Conservation (phyloP, 2,797 vertebrate species). For the Psittacula echo region DNA sequence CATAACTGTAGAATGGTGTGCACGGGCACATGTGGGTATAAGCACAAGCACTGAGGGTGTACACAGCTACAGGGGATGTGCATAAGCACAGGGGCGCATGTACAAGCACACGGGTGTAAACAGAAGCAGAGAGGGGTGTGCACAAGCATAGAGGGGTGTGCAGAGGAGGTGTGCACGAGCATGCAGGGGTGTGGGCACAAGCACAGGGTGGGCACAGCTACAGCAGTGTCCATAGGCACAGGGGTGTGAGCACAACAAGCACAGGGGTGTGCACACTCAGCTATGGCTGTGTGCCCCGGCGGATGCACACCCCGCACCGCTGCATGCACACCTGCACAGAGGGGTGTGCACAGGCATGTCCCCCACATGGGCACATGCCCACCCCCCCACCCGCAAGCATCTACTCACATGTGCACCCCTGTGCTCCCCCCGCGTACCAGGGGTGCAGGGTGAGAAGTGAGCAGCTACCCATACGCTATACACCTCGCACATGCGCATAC, state of each 20-base stretch:
- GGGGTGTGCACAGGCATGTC: accelerated
- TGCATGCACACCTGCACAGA: accelerated
- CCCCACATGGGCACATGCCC: accelerated
- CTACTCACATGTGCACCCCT: accelerated
- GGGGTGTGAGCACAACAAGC: neutral
- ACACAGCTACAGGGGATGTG: neutral
- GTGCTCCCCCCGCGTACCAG: accelerated
- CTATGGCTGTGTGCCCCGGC: accelerated
- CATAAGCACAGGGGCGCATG: neutral
- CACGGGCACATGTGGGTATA: neutral
- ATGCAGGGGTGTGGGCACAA: neutral
- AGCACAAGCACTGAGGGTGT: neutral
- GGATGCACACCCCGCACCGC: accelerated
- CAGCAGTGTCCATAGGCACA: neutral
- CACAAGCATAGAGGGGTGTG: neutral
- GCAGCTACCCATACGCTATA: neutral
- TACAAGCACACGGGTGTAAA: neutral
- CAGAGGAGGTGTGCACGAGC: too few relatives aligned
- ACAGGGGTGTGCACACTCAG: too few relatives aligned
- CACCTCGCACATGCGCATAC: accelerated
- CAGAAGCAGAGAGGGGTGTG: neutral
- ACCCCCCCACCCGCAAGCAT: accelerated
- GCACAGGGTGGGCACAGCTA: neutral
- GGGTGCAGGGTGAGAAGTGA: neutral
- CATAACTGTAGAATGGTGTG: neutral